These are phyloP conservation scores for Drosophila serrata DNA, from an alignment of 1,140 invertebrate genomes.

Conservation along the genomic window DNA sequence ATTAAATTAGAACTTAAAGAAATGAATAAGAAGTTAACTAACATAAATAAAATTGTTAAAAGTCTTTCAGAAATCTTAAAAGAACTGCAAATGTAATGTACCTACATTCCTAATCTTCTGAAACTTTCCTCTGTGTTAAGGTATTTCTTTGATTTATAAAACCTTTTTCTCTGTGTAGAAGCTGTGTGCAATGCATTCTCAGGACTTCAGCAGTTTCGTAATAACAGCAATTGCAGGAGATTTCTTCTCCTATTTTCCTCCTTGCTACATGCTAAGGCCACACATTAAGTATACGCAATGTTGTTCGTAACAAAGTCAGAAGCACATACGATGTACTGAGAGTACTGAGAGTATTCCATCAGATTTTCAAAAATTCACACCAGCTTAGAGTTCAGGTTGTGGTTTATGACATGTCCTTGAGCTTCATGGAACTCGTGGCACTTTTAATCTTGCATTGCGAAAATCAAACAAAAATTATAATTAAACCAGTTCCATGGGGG, in stretches of 20 bases:
- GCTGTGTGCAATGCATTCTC: constrained; percentile 4
- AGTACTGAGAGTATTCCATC: constrained; percentile 5
- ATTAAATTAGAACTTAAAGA: neutral
- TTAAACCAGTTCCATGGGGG: constrained; percentile 43
- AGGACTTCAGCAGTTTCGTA: constrained; percentile 33
- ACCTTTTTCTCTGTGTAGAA: constrained; percentile 7
- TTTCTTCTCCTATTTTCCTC: constrained; percentile 7
- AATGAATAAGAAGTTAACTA: no score
- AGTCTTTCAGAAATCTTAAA: no score
- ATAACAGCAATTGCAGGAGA: constrained; percentile 65
- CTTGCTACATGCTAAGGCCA: constrained; percentile 2
- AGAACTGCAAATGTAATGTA: no score
- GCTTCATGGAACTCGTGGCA: constrained; percentile 40
- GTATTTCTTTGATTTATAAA: no score
- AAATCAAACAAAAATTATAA: constrained; percentile 68
- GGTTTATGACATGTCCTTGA: no score
- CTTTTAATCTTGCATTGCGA: constrained; percentile 60
- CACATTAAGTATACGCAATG: constrained; percentile 55
- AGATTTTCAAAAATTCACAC: constrained; percentile 19
- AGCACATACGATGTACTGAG: constrained; percentile 1
- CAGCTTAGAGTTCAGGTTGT: no score
- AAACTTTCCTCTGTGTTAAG: neutral
- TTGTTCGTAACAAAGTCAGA: constrained; percentile 9
- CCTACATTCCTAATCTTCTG: no score
- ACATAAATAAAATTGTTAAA: no score